These are phyloP conservation scores for Aelia acuminata DNA, from an alignment of 2,888 invertebrate species.

Conservation along the genomic window DNA sequence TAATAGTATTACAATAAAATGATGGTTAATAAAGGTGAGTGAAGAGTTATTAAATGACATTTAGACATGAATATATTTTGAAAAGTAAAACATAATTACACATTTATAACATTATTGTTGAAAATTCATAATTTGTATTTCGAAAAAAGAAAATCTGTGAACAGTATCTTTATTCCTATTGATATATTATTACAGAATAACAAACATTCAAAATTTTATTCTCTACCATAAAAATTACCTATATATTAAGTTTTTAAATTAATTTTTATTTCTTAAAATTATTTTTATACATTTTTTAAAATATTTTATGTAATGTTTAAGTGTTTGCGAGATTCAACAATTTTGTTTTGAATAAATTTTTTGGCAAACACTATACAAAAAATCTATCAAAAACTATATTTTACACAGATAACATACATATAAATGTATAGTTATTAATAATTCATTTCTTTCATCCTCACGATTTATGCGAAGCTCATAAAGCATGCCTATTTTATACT, in stretches of 20 bases:
- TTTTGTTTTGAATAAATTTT: constrained; percentile 53
- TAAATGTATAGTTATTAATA: constrained; percentile 51
- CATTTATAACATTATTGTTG: constrained; percentile 46
- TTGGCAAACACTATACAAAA: constrained; percentile 59
- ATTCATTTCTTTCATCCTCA: constrained; percentile 49
- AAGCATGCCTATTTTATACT: constrained; percentile 58
- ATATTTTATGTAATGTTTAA: constrained; percentile 53
- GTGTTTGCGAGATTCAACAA: constrained; percentile 59
- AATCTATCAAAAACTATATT: constrained; percentile 57
- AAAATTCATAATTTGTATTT: constrained; percentile 47
- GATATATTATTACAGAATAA: constrained; percentile 44
- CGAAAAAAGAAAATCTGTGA: constrained; percentile 39
- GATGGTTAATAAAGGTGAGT: background rate
- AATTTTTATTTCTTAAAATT: constrained; percentile 46
- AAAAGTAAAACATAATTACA: constrained; percentile 48
- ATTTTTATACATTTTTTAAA: constrained; percentile 51
- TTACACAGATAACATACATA: constrained; percentile 57
- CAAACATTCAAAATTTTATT: constrained; percentile 39
- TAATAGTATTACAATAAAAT: background rate
- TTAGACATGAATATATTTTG: constrained; percentile 52
- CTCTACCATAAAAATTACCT: constrained; percentile 41
- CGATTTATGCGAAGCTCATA: constrained; percentile 27
- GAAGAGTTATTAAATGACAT: constrained; percentile 19
- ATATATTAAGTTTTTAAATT: constrained; percentile 52
- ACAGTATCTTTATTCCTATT: constrained; percentile 46